These are phyloP conservation scores for Oreochromis grahami DNA, from an alignment of 2,797 vertebrate genomes.

Conservation along the genomic window DNA sequence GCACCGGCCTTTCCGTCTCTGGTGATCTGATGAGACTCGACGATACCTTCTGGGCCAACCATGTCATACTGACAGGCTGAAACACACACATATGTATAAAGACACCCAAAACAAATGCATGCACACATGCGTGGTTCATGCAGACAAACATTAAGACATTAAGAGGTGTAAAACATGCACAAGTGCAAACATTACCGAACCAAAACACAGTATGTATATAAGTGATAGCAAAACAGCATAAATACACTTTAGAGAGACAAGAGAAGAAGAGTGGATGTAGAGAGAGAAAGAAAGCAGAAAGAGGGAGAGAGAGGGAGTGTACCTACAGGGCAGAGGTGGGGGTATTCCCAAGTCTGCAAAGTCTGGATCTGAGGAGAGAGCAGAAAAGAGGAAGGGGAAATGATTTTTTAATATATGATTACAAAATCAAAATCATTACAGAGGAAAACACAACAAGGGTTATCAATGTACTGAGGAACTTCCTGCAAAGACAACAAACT, in stretches of 20 bases:
- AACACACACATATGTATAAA: constrained; percentile 58
- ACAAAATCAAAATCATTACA: constrained; percentile 27
- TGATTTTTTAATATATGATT: constrained; percentile 34
- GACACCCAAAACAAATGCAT: constrained; percentile 4
- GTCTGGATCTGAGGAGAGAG: constrained; percentile 92
- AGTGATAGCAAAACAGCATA: neutral
- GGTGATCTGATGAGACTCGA: constrained; percentile 95
- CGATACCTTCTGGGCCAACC: constrained; percentile 96
- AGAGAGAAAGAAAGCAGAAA: neutral
- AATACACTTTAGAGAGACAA: neutral
- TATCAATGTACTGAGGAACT: neutral
- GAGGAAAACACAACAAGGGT: constrained; percentile 12
- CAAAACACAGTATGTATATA: neutral
- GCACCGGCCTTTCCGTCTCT: constrained; percentile 93
- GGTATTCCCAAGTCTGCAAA: constrained; percentile 96
- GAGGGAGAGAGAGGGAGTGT: constrained; percentile 50
- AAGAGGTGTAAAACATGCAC: neutral
- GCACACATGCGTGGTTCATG: constrained; percentile 44
- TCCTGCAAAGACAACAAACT: neutral
- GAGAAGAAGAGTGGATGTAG: neutral
- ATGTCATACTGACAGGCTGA: constrained; percentile 97
- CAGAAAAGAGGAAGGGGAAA: constrained; percentile 13
- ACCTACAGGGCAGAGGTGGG: constrained; percentile 97
- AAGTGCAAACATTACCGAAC: neutral
- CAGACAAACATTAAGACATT: constrained; percentile 27